Percentiles rank a stretch among this genome's conserved stretches.
Evolutionary conservation across 2,113 vertebrate species (phyloP).

Genomic region (Lanius collurio): DNA sequence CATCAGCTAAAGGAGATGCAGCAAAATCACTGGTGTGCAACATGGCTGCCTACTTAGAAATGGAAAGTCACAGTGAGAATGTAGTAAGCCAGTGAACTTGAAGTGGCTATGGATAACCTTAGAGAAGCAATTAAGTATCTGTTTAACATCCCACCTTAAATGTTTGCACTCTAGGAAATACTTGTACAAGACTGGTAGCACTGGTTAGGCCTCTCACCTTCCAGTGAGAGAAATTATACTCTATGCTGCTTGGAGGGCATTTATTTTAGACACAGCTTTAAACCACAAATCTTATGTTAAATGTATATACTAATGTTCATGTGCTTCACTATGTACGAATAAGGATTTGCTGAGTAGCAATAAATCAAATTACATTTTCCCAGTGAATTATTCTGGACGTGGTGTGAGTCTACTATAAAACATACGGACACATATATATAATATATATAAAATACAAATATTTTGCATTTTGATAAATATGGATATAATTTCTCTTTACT

Average conservation of each 20-base stretch:
- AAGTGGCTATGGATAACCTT: background rate
- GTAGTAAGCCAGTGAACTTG: background rate
- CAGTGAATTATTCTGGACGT: background rate
- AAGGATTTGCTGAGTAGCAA: background rate
- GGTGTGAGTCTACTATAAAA: background rate
- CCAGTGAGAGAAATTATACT: background rate
- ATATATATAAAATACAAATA: background rate
- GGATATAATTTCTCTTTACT: background rate
- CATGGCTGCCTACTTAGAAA: background rate
- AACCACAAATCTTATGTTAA: background rate
- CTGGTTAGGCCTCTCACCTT: background rate
- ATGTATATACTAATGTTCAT: background rate
- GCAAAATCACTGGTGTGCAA: background rate
- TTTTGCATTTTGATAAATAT: background rate
- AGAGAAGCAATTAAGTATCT: background rate
- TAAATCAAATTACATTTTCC: background rate
- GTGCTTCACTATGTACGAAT: background rate
- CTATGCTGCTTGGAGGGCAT: background rate
- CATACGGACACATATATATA: background rate
- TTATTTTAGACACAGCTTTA: background rate
- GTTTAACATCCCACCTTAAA: background rate
- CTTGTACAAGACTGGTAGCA: background rate
- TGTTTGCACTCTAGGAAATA: background rate
- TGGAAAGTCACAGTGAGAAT: background rate
- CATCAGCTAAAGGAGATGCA: background rate